Evolutionary conservation across 2,888 invertebrate genomes (phyloP).

Genomic region (Hyalella azteca): DNA sequence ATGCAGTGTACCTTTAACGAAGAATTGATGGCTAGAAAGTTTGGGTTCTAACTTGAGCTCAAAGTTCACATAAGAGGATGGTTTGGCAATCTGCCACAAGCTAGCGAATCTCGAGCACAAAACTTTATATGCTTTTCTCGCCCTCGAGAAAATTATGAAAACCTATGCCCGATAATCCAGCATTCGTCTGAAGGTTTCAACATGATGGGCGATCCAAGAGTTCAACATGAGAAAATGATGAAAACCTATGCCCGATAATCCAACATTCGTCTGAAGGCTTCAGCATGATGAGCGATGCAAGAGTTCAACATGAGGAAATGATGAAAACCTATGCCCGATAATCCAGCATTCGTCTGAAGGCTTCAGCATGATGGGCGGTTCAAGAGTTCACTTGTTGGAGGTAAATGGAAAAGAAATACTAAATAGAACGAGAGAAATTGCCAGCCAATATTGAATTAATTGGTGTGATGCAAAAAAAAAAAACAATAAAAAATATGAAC

Average conservation of each 20-base stretch:
- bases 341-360: not conserved
- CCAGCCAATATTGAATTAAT: not conserved
- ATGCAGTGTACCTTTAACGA: conserved; percentile 30
- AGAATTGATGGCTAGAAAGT: conserved; percentile 26
- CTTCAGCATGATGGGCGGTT: no score
- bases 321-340: conserved; percentile 3
- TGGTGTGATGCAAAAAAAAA: not conserved
- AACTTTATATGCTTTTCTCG: not conserved
- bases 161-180: not conserved
- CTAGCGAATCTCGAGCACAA: not conserved
- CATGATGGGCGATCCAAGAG: no score
- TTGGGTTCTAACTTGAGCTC: conserved; percentile 5
- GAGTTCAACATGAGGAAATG: no score
- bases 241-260: not conserved
- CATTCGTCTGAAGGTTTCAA: not conserved
- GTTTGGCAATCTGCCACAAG: conserved; percentile 27
- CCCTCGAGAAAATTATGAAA: conserved; percentile 12
- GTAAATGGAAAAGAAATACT: not conserved
- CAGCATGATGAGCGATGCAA: no score
- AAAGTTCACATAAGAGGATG: not conserved
- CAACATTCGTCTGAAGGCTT: not conserved
- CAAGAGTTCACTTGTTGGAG: no score
- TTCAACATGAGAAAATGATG: conserved; percentile 26
- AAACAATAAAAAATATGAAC: not conserved
- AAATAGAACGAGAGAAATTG: no score